These are phyloP conservation scores for Leguminivora glycinivorella DNA, from an alignment of 1,140 invertebrate species.

Conservation along the genomic window DNA sequence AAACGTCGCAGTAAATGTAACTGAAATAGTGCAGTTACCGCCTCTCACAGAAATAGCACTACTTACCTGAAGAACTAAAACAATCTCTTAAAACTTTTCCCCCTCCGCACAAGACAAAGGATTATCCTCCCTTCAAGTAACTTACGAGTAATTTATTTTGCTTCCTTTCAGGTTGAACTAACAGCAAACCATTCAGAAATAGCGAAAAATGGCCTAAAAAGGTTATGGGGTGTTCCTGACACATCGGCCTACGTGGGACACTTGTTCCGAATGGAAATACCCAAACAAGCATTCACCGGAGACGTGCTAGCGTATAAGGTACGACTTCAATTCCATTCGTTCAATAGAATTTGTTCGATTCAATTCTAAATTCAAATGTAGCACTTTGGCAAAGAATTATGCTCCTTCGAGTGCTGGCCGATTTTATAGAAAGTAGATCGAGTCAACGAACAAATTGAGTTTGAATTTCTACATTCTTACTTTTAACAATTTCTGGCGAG, in stretches of 20 bases:
- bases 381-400: conserved; percentile 6
- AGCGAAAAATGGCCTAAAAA: conserved; percentile 74
- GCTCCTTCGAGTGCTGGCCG: conserved; percentile 16
- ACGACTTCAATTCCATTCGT: conserved; percentile 31
- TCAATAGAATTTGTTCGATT: conserved; percentile 23
- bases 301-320: conserved; percentile 75
- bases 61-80: conserved; percentile 21
- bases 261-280: conserved; percentile 76
- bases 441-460: conserved; percentile 19
- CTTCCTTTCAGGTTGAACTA: conserved; percentile 61
- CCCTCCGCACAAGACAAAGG: conserved; percentile 17
- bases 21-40: conserved; percentile 13
- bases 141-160: conserved; percentile 19
- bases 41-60: conserved; percentile 17
- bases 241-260: conserved; percentile 78
- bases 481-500: conserved; percentile 3
- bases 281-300: conserved; percentile 77
- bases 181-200: conserved; percentile 73
- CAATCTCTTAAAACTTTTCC: conserved; percentile 17
- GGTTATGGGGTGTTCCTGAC: conserved; percentile 78
- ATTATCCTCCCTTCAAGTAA: conserved; percentile 15
- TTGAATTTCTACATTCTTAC: conserved; percentile 12
- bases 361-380: conserved; percentile 27
- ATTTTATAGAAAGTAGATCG: conserved; percentile 8
- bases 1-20: conserved; percentile 18